Evolutionary conservation across 2,888 invertebrate species (phyloP).

Genomic region (Parascotia fuliginaria): DNA sequence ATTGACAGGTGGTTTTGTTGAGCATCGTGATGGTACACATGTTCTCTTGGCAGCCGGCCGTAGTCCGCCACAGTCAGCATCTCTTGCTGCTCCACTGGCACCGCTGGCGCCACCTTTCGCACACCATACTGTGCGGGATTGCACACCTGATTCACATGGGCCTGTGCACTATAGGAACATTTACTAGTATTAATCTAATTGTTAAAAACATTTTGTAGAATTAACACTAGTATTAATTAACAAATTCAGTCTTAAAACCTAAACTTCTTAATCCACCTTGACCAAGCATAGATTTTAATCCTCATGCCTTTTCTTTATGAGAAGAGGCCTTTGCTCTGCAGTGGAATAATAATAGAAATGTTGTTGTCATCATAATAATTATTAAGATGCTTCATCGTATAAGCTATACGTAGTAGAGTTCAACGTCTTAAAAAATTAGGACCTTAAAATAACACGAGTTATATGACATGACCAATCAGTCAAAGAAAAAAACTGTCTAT

Average conservation of each 20-base stretch:
- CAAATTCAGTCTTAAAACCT: no score
- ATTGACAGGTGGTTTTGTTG: slow-evolving; percentile 59
- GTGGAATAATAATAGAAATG: no score
- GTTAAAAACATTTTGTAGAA: no score
- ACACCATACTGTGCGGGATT: slow-evolving; percentile 85
- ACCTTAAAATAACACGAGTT: not conserved
- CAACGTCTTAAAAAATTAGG: not conserved
- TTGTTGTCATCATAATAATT: no score
- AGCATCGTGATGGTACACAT: slow-evolving; percentile 72
- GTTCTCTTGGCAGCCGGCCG: slow-evolving; percentile 74
- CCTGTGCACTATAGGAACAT: slow-evolving; percentile 67
- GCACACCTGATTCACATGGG: slow-evolving; percentile 80
- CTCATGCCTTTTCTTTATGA: no score
- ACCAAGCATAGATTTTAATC: no score
- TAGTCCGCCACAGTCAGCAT: slow-evolving; percentile 75
- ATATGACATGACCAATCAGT: not conserved
- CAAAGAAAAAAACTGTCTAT: not conserved
- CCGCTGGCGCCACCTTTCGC: slow-evolving; percentile 73
- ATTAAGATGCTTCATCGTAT: not conserved
- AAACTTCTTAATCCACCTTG: no score
- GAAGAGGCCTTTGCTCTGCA: no score
- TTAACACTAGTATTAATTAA: no score
- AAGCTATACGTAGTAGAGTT: not conserved
- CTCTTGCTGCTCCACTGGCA: slow-evolving; percentile 67
- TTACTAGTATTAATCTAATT: no score